phyloP scores from a whole-genome alignment of 1,140 invertebrate genomes.

The Aphidius gifuensis region DNA sequence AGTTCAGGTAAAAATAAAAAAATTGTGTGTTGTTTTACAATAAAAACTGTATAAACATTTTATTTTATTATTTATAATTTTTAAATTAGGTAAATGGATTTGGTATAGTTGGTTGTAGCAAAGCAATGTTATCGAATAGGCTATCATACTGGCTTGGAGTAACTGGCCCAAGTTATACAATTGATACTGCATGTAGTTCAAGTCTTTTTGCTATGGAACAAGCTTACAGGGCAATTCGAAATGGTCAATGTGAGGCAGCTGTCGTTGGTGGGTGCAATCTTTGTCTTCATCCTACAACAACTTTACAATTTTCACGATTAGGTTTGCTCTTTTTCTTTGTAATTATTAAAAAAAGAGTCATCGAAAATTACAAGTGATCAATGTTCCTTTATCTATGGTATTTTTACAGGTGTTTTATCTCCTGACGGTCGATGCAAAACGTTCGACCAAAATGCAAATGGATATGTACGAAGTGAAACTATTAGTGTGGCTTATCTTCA shows the following conservation, averaged over 20 bases:
- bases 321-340: conserved; percentile 32
- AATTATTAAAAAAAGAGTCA: not conserved
- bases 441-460: conserved; percentile 80
- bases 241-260: conserved; percentile 79
- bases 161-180: conserved; percentile 74
- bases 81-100: conserved; percentile 44
- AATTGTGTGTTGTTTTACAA: not conserved
- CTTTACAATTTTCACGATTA: conserved; percentile 71
- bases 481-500: conserved; percentile 78
- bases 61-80: not conserved
- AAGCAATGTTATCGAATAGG: conserved; percentile 89
- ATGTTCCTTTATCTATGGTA: no score
- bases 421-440: conserved; percentile 82
- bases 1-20: conserved; percentile 43
- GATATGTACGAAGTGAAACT: conserved; percentile 75
- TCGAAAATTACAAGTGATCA: not conserved
- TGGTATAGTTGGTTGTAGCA: conserved; percentile 66
- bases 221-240: conserved; percentile 72
- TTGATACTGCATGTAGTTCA: conserved; percentile 90
- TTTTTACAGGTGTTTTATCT: conserved; percentile 70
- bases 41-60: not conserved
- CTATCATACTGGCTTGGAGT: conserved; percentile 74
- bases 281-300: conserved; percentile 80
- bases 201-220: conserved; percentile 81
- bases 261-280: conserved; percentile 84